Evolutionary conservation across 1,140 invertebrate genomes (phyloP).

Genomic region (Vanessa atalanta): DNA sequence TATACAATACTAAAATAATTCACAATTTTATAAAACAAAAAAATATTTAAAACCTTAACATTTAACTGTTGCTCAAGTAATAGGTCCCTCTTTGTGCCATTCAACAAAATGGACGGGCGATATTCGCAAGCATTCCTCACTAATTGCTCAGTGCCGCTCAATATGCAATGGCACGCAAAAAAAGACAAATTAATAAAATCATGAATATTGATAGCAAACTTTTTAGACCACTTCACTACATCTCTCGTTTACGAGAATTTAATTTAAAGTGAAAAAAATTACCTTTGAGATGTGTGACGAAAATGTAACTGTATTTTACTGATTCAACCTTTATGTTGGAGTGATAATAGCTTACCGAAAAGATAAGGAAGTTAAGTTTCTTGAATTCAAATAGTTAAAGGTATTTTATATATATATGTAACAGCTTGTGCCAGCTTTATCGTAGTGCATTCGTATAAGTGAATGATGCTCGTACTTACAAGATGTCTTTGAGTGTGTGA

Average conservation of each 20-base stretch:
- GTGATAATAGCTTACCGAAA: no score
- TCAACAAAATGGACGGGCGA: constrained; percentile 58
- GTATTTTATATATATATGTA: no score
- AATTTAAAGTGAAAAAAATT: constrained; percentile 10
- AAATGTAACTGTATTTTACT: background rate
- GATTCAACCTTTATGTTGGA: no score
- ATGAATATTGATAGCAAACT: constrained; percentile 59
- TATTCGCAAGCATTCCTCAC: constrained; percentile 66
- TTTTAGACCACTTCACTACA: constrained; percentile 37
- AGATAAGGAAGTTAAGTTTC: no score
- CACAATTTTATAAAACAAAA: no score
- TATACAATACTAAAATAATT: no score
- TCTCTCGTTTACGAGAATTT: constrained; percentile 3
- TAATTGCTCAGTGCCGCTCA: constrained; percentile 66
- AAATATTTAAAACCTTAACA: background rate
- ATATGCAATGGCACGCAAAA: constrained; percentile 67
- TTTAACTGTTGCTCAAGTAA: constrained; percentile 26
- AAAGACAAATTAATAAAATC: constrained; percentile 69
- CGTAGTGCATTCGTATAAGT: no score
- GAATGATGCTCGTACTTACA: no score
- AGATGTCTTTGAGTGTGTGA: no score
- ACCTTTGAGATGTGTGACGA: background rate
- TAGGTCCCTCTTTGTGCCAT: constrained; percentile 44
- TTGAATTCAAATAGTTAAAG: no score
- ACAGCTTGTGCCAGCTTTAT: no score